Evolutionary conservation across 1,140 invertebrate genomes (phyloP).

Genomic region (Planococcus citri): DNA sequence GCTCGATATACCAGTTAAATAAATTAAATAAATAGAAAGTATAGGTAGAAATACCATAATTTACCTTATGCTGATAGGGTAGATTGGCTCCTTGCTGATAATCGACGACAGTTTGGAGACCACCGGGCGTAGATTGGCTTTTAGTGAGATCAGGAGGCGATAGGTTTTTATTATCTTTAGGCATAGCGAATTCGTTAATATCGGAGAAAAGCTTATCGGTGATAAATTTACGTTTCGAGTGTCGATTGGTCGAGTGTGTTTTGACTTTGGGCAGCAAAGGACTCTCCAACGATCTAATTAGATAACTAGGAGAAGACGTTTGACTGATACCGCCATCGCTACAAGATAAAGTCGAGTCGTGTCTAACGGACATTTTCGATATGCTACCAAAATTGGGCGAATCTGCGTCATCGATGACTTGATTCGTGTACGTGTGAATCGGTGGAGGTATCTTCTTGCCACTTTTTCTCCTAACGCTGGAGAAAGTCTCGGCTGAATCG

Average conservation of each 20-base stretch:
- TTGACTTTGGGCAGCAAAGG: conserved; percentile 9
- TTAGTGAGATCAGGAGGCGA: conserved; percentile 12
- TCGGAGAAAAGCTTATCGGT: background rate
- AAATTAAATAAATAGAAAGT: no score
- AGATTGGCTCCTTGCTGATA: conserved; percentile 7
- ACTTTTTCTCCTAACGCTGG: background rate
- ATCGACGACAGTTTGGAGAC: conserved; percentile 11
- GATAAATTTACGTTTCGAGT: conserved; percentile 12
- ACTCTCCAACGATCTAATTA: background rate
- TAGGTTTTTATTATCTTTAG: conserved; percentile 1
- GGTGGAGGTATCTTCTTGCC: conserved; percentile 8
- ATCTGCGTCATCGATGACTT: background rate
- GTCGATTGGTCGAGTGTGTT: background rate
- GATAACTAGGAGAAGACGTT: conserved; percentile 1
- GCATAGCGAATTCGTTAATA: background rate
- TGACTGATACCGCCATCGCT: conserved; percentile 8
- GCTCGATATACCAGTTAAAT: no score
- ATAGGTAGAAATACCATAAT: background rate
- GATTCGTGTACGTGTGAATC: conserved; percentile 5
- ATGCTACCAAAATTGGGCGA: background rate
- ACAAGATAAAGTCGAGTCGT: conserved; percentile 1
- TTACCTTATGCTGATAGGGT: conserved; percentile 9
- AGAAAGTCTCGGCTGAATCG: background rate
- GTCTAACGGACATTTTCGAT: background rate
- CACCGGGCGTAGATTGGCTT: conserved; percentile 3